A percentile compares a stretch with the other conserved stretches of the same genome.
These are phyloP conservation scores for Rugalucina vietnamica DNA, from an alignment of 2,888 invertebrate genomes.

Conservation along the genomic window DNA sequence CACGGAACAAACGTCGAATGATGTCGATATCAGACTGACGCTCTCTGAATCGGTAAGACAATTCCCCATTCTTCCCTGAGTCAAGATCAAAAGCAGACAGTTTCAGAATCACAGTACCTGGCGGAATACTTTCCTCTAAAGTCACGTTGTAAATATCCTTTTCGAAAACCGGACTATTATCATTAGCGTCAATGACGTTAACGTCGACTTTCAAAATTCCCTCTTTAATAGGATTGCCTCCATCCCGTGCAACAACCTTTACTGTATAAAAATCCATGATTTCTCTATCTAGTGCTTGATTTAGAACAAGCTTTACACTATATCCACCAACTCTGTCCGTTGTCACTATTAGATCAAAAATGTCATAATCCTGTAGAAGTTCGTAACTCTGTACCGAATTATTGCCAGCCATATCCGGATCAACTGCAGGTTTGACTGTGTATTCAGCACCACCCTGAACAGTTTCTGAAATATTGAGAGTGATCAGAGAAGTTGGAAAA, in stretches of 20 bases:
- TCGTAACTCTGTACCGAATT: conserved; percentile 51
- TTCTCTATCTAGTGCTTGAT: conserved; percentile 73
- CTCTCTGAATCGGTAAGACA: conserved; percentile 83
- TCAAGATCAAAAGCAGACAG: conserved; percentile 94
- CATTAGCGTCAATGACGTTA: conserved; percentile 74
- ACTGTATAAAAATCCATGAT: conserved; percentile 65
- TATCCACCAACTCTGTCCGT: conserved; percentile 51
- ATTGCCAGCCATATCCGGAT: conserved; percentile 53
- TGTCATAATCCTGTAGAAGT: conserved; percentile 35
- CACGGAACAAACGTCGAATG: conserved; percentile 52
- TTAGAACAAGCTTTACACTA: conserved; percentile 64
- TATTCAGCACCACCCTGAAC: conserved; percentile 42
- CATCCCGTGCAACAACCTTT: conserved; percentile 73
- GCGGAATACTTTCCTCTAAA: conserved; percentile 69
- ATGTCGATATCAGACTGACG: conserved; percentile 58
- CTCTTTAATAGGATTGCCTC: conserved; percentile 65
- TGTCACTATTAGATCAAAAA: conserved; percentile 43
- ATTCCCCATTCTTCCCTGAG: conserved; percentile 89
- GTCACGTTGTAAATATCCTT: conserved; percentile 67
- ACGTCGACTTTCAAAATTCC: conserved; percentile 73
- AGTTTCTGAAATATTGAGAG: conserved; percentile 49
- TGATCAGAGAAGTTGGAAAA: conserved; percentile 48
- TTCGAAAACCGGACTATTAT: conserved; percentile 74
- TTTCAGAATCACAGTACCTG: conserved; percentile 65
- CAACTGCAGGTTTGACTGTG: conserved; percentile 43